These are phyloP conservation scores for Addax nasomaculatus DNA, from an alignment of 2,113 vertebrate genomes.

Conservation along the genomic window DNA sequence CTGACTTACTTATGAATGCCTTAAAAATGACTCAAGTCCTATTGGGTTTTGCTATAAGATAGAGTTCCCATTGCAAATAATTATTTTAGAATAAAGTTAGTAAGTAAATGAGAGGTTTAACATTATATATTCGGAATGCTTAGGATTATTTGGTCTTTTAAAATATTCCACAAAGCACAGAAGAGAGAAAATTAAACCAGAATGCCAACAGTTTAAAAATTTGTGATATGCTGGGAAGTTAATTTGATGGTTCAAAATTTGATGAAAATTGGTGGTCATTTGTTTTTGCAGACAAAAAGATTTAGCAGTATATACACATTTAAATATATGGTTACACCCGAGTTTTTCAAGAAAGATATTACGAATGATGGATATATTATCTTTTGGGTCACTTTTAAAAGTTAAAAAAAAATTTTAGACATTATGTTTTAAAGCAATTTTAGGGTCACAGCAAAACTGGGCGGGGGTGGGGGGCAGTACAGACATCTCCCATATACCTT, in stretches of 20 bases:
- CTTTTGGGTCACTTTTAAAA: not conserved
- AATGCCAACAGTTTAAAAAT: not conserved
- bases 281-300: not conserved
- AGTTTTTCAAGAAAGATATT: not conserved
- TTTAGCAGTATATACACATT: not conserved
- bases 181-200: not conserved
- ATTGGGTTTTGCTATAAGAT: not conserved
- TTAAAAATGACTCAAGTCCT: not conserved
- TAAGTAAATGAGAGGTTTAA: not conserved
- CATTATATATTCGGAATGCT: not conserved
- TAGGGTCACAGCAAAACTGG: not conserved
- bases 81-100: constrained; percentile 21
- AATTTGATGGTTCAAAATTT: not conserved
- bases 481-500: not conserved
- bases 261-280: not conserved
- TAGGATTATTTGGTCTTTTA: not conserved
- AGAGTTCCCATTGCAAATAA: not conserved
- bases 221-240: not conserved
- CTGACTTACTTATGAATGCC: constrained; percentile 27
- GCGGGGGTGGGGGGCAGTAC: too few species aligned
- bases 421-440: not conserved
- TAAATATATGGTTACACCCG: not conserved
- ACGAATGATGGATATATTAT: not conserved
- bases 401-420: not conserved
- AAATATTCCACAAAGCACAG: not conserved